A percentile compares a stretch with the other conserved stretches of the same genome.
Evolutionary conservation across 2,113 vertebrate genomes (phyloP).

Genomic region (Passer domesticus): DNA sequence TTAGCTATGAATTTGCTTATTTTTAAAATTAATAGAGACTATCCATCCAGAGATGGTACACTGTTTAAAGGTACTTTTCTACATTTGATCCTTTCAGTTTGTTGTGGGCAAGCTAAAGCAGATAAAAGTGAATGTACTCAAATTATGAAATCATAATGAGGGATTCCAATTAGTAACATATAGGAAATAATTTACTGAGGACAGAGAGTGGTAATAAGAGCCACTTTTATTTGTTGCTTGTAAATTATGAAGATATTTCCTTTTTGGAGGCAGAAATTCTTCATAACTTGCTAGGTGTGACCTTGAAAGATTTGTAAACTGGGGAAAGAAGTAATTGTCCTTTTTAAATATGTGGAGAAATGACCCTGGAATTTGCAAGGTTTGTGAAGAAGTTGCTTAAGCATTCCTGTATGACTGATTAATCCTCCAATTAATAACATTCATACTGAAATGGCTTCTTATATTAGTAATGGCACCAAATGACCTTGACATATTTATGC

Average conservation of each 20-base stretch:
- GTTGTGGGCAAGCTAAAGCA: background rate
- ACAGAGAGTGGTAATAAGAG: background rate
- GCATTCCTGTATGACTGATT: constrained; percentile 29
- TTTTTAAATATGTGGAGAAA: background rate
- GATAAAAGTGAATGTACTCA: background rate
- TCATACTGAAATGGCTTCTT: constrained; percentile 19
- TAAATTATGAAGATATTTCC: background rate
- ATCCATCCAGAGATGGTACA: background rate
- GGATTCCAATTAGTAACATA: background rate
- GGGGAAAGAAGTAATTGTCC: background rate
- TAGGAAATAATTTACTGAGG: background rate
- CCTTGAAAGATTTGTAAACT: background rate
- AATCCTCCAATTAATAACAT: constrained; percentile 35
- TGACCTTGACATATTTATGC: constrained; percentile 42
- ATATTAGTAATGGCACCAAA: background rate
- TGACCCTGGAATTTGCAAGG: background rate
- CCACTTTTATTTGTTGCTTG: background rate
- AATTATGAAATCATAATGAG: background rate
- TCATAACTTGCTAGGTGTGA: background rate
- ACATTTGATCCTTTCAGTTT: background rate
- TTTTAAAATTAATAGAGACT: background rate
- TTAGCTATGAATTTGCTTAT: background rate
- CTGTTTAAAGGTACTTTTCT: background rate
- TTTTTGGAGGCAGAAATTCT: background rate
- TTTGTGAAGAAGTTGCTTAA: constrained; percentile 20